These are phyloP conservation scores for Bombus haemorrhoidalis DNA, from an alignment of 1,140 invertebrate species.

Conservation along the genomic window DNA sequence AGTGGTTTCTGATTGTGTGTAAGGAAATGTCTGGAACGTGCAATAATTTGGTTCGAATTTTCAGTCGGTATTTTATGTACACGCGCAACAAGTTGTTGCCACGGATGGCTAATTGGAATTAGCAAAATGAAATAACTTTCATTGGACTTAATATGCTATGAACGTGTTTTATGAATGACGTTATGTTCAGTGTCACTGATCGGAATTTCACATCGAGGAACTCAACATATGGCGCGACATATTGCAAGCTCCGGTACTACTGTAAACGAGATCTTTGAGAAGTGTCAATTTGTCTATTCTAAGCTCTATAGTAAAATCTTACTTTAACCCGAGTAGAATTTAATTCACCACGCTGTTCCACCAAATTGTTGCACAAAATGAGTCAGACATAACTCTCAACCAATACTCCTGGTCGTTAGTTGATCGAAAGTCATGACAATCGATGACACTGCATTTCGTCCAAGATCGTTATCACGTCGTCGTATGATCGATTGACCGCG, in stretches of 20 bases:
- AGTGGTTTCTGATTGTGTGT: neutral
- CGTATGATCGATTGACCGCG: neutral
- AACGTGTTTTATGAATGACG: neutral
- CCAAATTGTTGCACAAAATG: neutral
- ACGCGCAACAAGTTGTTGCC: neutral
- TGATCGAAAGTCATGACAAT: constrained; percentile 19
- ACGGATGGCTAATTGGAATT: neutral
- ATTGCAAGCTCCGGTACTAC: neutral
- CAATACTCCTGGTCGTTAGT: neutral
- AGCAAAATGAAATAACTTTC: neutral
- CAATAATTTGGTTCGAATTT: neutral
- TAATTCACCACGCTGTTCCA: too few species aligned
- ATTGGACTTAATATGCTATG: neutral
- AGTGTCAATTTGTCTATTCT: neutral
- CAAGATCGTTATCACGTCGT: constrained; percentile 24
- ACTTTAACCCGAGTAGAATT: neutral
- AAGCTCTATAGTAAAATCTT: neutral
- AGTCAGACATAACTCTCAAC: too few species aligned
- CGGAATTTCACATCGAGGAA: neutral
- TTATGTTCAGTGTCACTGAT: neutral
- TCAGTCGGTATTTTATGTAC: neutral
- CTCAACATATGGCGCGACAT: constrained; percentile 5
- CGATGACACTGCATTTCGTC: neutral
- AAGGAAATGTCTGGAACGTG: neutral
- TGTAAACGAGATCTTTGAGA: neutral